phyloP scores from a whole-genome alignment of 2,113 vertebrate species.

The Turdus rufiventris region DNA sequence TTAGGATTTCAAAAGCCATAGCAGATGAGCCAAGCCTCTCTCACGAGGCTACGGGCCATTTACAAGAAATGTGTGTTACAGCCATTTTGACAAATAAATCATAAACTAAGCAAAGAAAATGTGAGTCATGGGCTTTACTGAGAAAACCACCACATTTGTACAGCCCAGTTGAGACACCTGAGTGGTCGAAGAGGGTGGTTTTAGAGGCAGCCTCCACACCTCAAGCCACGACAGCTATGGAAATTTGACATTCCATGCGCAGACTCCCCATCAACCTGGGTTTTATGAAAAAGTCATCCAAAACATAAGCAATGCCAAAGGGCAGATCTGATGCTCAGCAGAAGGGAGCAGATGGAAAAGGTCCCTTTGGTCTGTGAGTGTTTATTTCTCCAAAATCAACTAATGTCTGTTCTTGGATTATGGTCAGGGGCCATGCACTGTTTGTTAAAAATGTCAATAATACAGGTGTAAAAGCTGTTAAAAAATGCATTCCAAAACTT shows the following conservation, averaged over 20 bases:
- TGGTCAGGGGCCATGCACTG: rapidly evolving
- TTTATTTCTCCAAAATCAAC: background rate
- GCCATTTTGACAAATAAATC: slow-evolving; percentile 35
- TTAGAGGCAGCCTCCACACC: background rate
- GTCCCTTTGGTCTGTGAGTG: background rate
- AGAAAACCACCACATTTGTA: background rate
- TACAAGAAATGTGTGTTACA: background rate
- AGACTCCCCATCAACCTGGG: background rate
- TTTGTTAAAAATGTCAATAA: background rate
- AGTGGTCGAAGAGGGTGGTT: background rate
- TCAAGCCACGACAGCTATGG: background rate
- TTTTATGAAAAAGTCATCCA: background rate
- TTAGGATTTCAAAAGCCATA: slow-evolving; percentile 40
- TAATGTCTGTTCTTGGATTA: background rate
- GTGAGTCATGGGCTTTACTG: background rate
- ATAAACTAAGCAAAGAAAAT: slow-evolving; percentile 27
- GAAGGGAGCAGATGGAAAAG: background rate
- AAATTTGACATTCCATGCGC: rapidly evolving
- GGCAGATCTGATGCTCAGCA: background rate
- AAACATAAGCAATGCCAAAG: background rate
- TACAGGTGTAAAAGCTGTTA: slow-evolving; percentile 7
- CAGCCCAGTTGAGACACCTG: background rate
- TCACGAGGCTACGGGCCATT: background rate
- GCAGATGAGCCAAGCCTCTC: slow-evolving; percentile 3
- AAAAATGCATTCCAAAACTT: background rate